Evolutionary conservation across 2,113 vertebrate species (phyloP).

Genomic region (Micronycteris hirsuta): DNA sequence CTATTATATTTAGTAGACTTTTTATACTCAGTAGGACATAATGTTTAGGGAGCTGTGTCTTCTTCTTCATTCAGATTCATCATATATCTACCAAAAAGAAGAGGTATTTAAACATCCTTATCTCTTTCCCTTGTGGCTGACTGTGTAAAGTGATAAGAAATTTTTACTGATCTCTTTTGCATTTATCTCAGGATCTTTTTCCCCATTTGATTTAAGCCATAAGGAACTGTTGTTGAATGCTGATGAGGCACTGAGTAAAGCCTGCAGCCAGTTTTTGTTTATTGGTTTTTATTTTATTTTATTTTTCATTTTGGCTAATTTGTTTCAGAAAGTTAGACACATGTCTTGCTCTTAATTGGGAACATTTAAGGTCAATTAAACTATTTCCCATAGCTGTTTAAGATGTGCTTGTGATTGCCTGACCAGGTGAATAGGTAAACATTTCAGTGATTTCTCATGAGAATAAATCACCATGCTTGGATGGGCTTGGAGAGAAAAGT

Average conservation of each 20-base stretch:
- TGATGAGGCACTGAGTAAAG: constrained; percentile 16
- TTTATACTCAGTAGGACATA: not conserved
- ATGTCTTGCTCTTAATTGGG: constrained; percentile 37
- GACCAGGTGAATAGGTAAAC: constrained; percentile 44
- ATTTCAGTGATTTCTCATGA: constrained; percentile 31
- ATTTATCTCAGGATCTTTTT: constrained; percentile 40
- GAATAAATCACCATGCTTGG: constrained; percentile 43
- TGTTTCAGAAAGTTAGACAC: constrained; percentile 51
- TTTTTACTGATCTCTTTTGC: not conserved
- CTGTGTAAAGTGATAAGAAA: not conserved
- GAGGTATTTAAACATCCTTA: not conserved
- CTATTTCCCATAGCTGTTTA: constrained; percentile 25
- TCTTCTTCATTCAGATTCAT: constrained; percentile 5
- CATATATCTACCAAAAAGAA: constrained; percentile 8
- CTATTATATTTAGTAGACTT: not conserved
- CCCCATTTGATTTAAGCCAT: constrained; percentile 32
- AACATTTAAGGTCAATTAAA: constrained; percentile 44
- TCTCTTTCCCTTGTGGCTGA: not conserved
- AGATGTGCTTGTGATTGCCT: constrained; percentile 1
- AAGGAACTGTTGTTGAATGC: constrained; percentile 34
- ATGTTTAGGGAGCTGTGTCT: constrained; percentile 3
- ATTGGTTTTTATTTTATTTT: not conserved
- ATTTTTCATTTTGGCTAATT: constrained; percentile 41
- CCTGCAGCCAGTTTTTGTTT: not conserved
- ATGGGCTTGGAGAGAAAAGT: not conserved